phyloP scores from a whole-genome alignment of 2,888 invertebrate species.

The Diachrysia chrysitis region DNA sequence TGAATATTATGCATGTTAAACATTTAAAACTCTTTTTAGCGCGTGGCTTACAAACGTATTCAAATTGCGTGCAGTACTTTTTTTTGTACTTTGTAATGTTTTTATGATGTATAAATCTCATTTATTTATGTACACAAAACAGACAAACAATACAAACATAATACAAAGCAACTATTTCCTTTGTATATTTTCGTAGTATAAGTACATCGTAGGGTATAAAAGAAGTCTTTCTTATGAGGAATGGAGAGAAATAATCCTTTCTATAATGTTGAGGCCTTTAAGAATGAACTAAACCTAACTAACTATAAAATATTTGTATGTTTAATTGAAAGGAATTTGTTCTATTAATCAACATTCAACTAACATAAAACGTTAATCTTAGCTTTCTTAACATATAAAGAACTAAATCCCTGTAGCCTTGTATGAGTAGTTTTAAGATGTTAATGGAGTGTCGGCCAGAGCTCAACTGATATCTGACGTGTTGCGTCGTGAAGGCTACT shows the following conservation, averaged over 20 bases:
- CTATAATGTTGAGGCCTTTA: not conserved
- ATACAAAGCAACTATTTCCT: no score
- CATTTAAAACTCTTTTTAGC: slow-evolving; percentile 4
- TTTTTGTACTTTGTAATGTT: not conserved
- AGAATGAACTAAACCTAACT: not conserved
- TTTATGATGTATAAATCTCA: not conserved
- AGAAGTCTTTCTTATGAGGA: not conserved
- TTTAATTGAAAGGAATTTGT: not conserved
- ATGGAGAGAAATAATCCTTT: not conserved
- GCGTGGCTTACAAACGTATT: not conserved
- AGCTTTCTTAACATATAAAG: not conserved
- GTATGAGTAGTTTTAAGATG: not conserved
- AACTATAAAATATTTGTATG: not conserved
- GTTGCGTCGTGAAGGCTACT: slow-evolving; percentile 1
- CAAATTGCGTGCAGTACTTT: not conserved
- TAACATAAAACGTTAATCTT: not conserved
- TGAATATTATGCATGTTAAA: not conserved
- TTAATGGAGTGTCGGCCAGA: not conserved
- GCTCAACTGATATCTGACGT: not conserved
- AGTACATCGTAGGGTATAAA: no score
- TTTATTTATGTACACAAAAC: no score
- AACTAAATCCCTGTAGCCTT: not conserved
- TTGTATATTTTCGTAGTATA: no score
- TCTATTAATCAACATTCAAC: not conserved
- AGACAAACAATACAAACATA: no score